Percentiles rank a stretch among this genome's conserved stretches.
Evolutionary conservation across 2,113 vertebrate species (phyloP).

Genomic region (Syngnathus floridae): DNA sequence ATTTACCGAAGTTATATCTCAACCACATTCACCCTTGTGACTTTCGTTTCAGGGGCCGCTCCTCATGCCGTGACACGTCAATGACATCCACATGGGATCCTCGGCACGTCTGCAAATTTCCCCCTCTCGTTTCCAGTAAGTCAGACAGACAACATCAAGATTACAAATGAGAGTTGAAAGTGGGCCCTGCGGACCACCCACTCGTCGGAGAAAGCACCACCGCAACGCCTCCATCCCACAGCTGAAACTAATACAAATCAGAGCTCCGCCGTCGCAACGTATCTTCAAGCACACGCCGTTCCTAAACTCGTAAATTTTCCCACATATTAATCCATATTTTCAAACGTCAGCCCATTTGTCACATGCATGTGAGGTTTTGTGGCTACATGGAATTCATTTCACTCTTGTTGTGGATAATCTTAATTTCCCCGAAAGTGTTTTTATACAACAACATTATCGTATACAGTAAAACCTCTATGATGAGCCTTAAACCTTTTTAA

Average conservation of each 20-base stretch:
- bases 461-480: too few species aligned
- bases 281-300: conserved; percentile 29
- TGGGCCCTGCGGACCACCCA: conserved; percentile 61
- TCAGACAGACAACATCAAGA: conserved; percentile 40
- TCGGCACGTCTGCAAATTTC: conserved; percentile 37
- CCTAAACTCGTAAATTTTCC: conserved; percentile 23
- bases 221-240: conserved; percentile 53
- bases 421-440: not conserved
- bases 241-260: conserved; percentile 66
- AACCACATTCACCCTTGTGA: conserved; percentile 34
- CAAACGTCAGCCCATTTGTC: conserved; percentile 20
- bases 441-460: too few species aligned
- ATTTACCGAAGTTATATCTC: conserved; percentile 31
- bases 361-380: conserved; percentile 12
- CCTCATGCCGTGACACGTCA: conserved; percentile 40
- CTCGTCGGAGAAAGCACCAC: conserved; percentile 40
- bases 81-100: conserved; percentile 42
- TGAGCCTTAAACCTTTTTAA: too few species aligned
- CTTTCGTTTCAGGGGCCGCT: conserved; percentile 32
- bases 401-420: not conserved
- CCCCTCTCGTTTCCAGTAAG: conserved; percentile 59
- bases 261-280: conserved; percentile 40
- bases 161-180: conserved; percentile 41
- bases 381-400: conserved; percentile 19
- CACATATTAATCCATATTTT: conserved; percentile 29